phyloP scores from a whole-genome alignment of 2,888 invertebrate genomes.

The Caradrina clavipalpis region DNA sequence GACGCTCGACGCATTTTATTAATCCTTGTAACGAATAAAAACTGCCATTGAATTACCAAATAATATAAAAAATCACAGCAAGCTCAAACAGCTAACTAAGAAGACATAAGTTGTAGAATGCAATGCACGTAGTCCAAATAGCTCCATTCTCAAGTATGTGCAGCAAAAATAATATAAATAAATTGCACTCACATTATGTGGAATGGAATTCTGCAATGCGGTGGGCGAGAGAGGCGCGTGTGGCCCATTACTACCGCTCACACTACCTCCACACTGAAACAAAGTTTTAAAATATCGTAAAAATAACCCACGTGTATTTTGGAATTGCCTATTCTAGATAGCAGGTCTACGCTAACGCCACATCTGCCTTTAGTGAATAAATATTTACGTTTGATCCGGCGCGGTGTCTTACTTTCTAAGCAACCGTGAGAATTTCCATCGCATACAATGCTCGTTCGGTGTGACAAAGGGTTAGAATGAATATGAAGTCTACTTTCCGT shows the following conservation, averaged over 20 bases:
- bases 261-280: conserved; percentile 86
- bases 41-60: not conserved
- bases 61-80: conserved; percentile 10
- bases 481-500: conserved; percentile 62
- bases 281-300: conserved; percentile 73
- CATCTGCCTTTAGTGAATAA: conserved; percentile 66
- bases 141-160: conserved; percentile 53
- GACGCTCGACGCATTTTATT: conserved; percentile 18
- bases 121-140: conserved; percentile 42
- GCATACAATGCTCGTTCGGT: conserved; percentile 48
- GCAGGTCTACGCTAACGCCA: conserved; percentile 51
- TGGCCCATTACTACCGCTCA: conserved; percentile 87
- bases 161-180: conserved; percentile 55
- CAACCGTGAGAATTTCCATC: conserved; percentile 68
- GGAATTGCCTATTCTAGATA: conserved; percentile 60
- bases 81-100: conserved; percentile 32
- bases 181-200: conserved; percentile 85
- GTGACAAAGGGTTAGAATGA: conserved; percentile 50
- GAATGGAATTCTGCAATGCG: conserved; percentile 86
- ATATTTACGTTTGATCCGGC: conserved; percentile 68
- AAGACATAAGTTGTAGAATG: conserved; percentile 38
- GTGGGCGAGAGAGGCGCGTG: conserved; percentile 89
- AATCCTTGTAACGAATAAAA: not conserved
- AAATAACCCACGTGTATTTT: conserved; percentile 67
- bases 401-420: conserved; percentile 72